Evolutionary conservation across 2,888 invertebrate genomes (phyloP), one percentile per base, ranked within the genome.

Genomic region (Beris chalybata): DNA sequence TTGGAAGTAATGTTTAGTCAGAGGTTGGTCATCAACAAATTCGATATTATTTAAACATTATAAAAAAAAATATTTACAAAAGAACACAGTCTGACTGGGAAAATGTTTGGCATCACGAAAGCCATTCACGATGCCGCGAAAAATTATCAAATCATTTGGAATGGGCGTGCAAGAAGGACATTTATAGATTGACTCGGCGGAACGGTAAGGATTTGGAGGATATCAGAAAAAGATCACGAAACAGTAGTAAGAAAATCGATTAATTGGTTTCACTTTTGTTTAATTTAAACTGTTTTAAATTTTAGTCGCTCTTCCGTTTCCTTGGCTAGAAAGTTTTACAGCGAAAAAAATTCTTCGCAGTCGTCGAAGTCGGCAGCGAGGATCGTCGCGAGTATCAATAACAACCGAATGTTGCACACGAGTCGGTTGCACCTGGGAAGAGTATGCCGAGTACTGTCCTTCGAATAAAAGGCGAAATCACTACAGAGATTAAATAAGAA

Each of bases 371-470:
- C 6, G 79, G 11, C 72, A 78, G 67, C 73, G 77, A 29, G 76
- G 78, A 44, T 73, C 76, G 0, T 69, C 48, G 13, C 66, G 74
- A 53, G 57, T 48, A 6, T 65, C 85, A 6, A 86, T 86, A 47
- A 86, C 86, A 12, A 81, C 83, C 52, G 86, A 86, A 76, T 86
- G 86, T 71, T 86, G 86, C 76, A 83, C 83, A 71, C 82, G 81
- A 50, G 75, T 81, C 4, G 84, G 84, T 32, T 86, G 86, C 72
- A 86, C 85, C 61, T 86, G 86, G 86, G 86, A 86, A 73, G 86
- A 86, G 74, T 86, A 86, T 72, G 86, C 86, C 5, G 86, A 86
- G 75, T 86, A 86, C 75, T 86, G 86, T 74, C 86, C 86, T 4
- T 83, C 84, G 32, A 86, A 86, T 73, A 84, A 84, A 74, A 77